Conservation (phyloP, 2,113 vertebrate species). For the Tor tambroides region DNA sequence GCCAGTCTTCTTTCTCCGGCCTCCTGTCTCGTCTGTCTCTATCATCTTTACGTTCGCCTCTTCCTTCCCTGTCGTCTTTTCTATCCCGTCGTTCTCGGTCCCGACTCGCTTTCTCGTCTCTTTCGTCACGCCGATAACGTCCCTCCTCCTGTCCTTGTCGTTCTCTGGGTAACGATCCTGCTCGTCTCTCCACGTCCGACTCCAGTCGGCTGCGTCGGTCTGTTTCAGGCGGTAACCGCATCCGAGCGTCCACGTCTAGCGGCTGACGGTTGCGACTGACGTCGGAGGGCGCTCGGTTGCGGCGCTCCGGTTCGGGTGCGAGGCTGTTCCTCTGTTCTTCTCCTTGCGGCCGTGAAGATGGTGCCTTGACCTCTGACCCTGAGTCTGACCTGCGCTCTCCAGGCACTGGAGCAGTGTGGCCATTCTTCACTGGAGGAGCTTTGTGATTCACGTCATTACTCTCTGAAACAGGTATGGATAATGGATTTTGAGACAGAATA, state of each 20-base stretch:
- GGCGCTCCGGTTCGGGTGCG: conserved; percentile 58
- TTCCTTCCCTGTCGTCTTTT: conserved; percentile 38
- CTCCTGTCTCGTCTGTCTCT: conserved; percentile 33
- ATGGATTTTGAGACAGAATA: not conserved
- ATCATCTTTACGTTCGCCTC: conserved; percentile 27
- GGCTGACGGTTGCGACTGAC: conserved; percentile 70
- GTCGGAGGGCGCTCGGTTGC: conserved; percentile 62
- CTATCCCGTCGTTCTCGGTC: conserved; percentile 47
- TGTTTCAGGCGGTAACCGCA: conserved; percentile 59
- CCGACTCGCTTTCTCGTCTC: conserved; percentile 58
- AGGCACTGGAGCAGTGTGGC: conserved; percentile 77
- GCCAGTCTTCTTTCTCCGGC: conserved; percentile 27
- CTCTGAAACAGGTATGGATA: conserved; percentile 68
- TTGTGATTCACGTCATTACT: conserved; percentile 78
- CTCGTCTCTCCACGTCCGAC: conserved; percentile 64
- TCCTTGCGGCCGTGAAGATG: conserved; percentile 67
- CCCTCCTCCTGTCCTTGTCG: conserved; percentile 39
- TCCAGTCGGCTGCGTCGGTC: conserved; percentile 64
- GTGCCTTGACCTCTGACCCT: conserved; percentile 56
- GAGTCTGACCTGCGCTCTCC: conserved; percentile 63
- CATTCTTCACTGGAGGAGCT: conserved; percentile 82
- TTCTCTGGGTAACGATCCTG: conserved; percentile 59
- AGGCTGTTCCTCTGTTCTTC: conserved; percentile 72
- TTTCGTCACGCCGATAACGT: conserved; percentile 46
- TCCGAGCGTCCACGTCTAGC: conserved; percentile 74